Percentiles rank a stretch among this genome's conserved stretches.
Conservation (phyloP, 2,113 vertebrate species). For the Cnemophilus loriae region DNA sequence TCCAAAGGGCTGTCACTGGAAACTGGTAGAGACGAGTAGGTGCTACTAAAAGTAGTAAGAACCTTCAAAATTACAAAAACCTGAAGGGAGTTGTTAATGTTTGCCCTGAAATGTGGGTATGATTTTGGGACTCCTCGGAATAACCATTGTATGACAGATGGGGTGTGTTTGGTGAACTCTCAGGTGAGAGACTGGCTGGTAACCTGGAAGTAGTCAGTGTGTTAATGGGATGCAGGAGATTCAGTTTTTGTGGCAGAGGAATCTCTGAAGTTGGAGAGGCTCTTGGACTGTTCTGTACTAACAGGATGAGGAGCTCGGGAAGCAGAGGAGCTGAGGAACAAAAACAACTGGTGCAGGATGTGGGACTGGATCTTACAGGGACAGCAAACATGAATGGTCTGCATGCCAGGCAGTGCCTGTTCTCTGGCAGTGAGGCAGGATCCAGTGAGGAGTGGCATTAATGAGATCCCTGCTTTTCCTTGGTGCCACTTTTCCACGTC, state of each 20-base stretch:
- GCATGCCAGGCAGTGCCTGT: neutral
- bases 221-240: neutral
- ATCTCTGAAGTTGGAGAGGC: neutral
- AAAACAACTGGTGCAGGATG: neutral
- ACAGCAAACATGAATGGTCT: fast-evolving
- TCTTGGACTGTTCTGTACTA: fast-evolving
- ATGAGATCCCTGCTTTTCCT: neutral
- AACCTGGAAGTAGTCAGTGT: neutral
- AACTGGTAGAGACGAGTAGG: neutral
- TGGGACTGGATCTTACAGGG: neutral
- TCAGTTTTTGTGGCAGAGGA: neutral
- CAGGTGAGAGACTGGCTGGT: too few relatives aligned
- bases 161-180: neutral
- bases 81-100: neutral
- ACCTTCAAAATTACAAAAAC: neutral
- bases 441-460: neutral
- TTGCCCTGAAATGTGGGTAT: neutral
- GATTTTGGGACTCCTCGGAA: neutral
- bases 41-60: neutral
- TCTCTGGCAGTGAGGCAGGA: neutral
- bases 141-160: fast-evolving
- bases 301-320: neutral
- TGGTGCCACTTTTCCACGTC: fast-evolving
- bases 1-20: neutral
- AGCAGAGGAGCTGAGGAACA: neutral